Conservation (phyloP, 2,888 invertebrate species). For the Xestia ashworthii region DNA sequence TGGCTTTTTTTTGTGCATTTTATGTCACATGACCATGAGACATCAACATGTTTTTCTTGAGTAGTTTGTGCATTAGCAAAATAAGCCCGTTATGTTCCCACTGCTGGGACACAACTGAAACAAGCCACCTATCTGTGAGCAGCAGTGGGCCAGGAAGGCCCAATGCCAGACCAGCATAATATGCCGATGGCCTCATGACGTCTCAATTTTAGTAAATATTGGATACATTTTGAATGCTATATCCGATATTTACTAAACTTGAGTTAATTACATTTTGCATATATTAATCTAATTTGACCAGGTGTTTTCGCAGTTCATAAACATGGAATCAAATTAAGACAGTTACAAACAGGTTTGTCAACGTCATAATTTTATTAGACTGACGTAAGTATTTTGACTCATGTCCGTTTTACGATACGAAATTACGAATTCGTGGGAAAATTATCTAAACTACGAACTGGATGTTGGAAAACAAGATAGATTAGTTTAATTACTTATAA, state of each 20-base stretch:
- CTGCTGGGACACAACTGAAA: no score
- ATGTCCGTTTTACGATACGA: background rate
- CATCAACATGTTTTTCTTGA: no score
- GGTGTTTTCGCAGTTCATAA: conserved; percentile 3
- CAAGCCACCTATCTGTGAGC: no score
- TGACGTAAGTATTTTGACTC: conserved; percentile 11
- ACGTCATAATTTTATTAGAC: background rate
- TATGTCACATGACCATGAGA: background rate
- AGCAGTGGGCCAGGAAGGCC: no score
- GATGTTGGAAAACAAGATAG: background rate
- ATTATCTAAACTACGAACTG: background rate
- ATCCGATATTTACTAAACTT: background rate
- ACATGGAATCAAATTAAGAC: background rate
- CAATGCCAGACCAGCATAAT: no score
- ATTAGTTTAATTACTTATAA: background rate
- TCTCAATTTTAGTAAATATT: background rate
- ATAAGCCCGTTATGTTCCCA: no score
- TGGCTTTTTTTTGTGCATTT: background rate
- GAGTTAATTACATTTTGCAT: background rate
- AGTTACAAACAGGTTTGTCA: conserved; percentile 14
- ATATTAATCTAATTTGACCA: background rate
- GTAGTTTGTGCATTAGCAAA: no score
- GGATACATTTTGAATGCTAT: background rate
- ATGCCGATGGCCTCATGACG: no score
- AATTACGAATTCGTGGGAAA: conserved; percentile 8